phyloP scores from a whole-genome alignment of 2,113 vertebrate genomes.

The Ellobius talpinus region DNA sequence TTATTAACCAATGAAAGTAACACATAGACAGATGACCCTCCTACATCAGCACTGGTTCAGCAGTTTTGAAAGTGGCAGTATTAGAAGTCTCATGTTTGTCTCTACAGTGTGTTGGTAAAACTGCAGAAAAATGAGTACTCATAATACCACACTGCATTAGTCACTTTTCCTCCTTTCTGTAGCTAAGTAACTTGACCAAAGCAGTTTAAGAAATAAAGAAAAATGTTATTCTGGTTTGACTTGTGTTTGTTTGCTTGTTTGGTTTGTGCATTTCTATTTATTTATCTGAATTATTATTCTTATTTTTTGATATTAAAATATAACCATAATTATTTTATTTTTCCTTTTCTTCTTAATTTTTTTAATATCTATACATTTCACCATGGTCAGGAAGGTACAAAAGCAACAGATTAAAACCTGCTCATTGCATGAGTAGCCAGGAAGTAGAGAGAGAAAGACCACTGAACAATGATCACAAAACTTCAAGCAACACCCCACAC shows the following conservation, averaged over 20 bases:
- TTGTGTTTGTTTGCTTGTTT: not conserved
- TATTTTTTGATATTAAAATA: not conserved
- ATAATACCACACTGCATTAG: not conserved
- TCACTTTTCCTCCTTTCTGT: not conserved
- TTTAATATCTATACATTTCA: not conserved
- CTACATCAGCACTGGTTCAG: too few species aligned
- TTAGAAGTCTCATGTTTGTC: not conserved
- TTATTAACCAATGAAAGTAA: too few species aligned
- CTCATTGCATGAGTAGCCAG: not conserved
- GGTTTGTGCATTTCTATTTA: not conserved
- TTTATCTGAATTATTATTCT: not conserved
- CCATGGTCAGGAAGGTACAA: not conserved
- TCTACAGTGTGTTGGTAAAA: not conserved
- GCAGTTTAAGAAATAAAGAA: not conserved
- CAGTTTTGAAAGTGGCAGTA: not conserved
- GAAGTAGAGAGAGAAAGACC: not conserved
- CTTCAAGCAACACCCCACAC: not conserved
- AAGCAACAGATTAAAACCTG: not conserved
- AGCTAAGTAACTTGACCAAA: not conserved
- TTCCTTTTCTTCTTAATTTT: not conserved
- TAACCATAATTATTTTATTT: not conserved
- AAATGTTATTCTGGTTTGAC: not conserved
- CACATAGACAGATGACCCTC: too few species aligned
- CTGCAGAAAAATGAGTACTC: not conserved
- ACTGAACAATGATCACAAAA: not conserved